These are phyloP conservation scores for Chionis minor DNA, from an alignment of 2,113 vertebrate species.

Conservation along the genomic window DNA sequence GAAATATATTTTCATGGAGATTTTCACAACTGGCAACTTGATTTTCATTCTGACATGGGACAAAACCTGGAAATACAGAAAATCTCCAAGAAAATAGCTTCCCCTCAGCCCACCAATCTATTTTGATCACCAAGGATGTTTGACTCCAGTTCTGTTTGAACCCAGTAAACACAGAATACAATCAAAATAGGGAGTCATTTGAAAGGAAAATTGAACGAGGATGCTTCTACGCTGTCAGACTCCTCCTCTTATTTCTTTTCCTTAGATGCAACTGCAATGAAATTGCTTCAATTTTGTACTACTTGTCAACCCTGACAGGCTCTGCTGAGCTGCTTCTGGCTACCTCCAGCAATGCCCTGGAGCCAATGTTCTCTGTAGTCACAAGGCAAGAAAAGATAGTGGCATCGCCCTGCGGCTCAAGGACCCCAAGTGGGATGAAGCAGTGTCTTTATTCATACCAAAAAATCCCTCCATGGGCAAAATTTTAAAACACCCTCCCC, in stretches of 20 bases:
- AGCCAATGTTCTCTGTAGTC: background rate
- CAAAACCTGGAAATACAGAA: background rate
- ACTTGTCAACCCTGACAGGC: background rate
- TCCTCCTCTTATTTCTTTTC: background rate
- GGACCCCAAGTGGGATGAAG: background rate
- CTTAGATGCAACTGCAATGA: background rate
- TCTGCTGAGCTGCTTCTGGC: background rate
- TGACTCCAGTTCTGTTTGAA: background rate
- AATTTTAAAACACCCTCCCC: accelerated
- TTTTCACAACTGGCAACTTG: background rate
- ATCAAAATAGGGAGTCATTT: background rate
- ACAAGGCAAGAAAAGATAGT: background rate
- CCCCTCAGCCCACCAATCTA: background rate
- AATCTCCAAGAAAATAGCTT: background rate
- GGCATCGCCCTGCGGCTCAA: background rate
- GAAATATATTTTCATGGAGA: background rate
- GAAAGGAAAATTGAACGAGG: background rate
- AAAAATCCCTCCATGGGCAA: background rate
- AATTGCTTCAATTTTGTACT: background rate
- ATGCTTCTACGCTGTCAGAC: background rate
- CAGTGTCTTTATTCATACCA: background rate
- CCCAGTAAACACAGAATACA: background rate
- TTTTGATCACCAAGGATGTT: background rate
- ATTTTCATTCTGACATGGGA: background rate
- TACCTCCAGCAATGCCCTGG: background rate